These are phyloP conservation scores for Drosophila leonis DNA, from an alignment of 2,888 invertebrate genomes.

Conservation along the genomic window DNA sequence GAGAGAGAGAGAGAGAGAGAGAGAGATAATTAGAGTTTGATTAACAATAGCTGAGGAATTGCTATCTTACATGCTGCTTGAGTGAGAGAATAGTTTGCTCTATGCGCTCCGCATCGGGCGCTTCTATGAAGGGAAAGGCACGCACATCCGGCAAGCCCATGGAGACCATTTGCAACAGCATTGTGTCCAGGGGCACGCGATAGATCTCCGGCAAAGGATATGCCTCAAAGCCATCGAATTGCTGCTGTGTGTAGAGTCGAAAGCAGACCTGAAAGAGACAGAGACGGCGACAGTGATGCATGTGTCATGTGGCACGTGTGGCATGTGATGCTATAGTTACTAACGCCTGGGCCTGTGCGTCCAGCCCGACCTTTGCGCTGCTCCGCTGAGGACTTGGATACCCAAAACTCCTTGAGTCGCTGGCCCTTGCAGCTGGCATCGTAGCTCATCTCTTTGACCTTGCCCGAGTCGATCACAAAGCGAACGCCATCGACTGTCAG, in stretches of 20 bases:
- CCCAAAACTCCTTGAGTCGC: slow-evolving; percentile 96
- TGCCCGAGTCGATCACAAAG: slow-evolving; percentile 98
- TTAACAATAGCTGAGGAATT: too few relatives aligned
- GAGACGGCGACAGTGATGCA: background rate
- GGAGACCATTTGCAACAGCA: slow-evolving; percentile 96
- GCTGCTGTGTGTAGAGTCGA: slow-evolving; percentile 94
- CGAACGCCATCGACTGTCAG: slow-evolving; percentile 99
- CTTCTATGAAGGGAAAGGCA: slow-evolving; percentile 97
- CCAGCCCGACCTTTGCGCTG: slow-evolving; percentile 98
- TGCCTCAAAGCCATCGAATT: slow-evolving; percentile 91
- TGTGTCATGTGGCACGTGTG: too few relatives aligned
- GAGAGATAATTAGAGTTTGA: background rate
- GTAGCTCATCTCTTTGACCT: slow-evolving; percentile 98
- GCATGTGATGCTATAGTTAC: background rate
- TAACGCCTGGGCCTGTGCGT: slow-evolving; percentile 95
- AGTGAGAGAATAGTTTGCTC: slow-evolving; percentile 94
- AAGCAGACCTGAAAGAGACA: slow-evolving; percentile 89
- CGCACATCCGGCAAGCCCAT: slow-evolving; percentile 96
- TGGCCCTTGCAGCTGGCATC: slow-evolving; percentile 96
- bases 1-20: background rate
- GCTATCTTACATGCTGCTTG: slow-evolving; percentile 90
- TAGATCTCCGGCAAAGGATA: slow-evolving; percentile 97
- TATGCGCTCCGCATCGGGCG: slow-evolving; percentile 93
- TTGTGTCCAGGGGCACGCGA: slow-evolving; percentile 96
- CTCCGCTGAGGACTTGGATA: slow-evolving; percentile 98